Percentiles rank a stretch among this genome's conserved stretches.
phyloP scores from a whole-genome alignment of 1,140 invertebrate species.

The Camponotus pennsylvanicus region DNA sequence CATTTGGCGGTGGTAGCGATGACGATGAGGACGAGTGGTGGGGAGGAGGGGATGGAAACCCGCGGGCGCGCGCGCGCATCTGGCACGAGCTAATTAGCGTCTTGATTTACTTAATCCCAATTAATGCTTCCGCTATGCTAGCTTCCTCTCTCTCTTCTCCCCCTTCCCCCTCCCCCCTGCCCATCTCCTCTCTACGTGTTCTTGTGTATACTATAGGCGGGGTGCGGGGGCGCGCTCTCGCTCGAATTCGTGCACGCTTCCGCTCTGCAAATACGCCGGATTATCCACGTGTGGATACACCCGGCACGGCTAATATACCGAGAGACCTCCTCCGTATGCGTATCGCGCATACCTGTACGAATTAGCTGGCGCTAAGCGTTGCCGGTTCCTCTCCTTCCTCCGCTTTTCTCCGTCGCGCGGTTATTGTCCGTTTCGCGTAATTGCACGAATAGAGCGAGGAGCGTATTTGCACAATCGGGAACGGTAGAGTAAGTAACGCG shows the following conservation, averaged over 20 bases:
- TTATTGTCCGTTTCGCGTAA: conserved; percentile 27
- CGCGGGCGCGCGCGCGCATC: conserved; percentile 50
- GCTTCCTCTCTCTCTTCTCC: conserved; percentile 54
- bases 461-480: background rate
- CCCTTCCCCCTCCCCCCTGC: conserved; percentile 10
- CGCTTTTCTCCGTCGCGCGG: background rate
- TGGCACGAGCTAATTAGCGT: conserved; percentile 84
- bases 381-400: background rate
- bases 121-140: conserved; percentile 83
- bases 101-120: conserved; percentile 87
- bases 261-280: conserved; percentile 83
- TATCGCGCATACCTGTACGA: conserved; percentile 24
- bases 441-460: conserved; percentile 9
- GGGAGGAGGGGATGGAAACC: background rate
- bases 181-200: conserved; percentile 15
- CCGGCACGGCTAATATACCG: conserved; percentile 66
- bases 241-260: conserved; percentile 74
- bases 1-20: conserved; percentile 20
- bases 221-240: conserved; percentile 42
- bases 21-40: background rate
- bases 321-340: conserved; percentile 14
- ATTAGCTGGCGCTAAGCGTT: conserved; percentile 43
- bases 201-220: conserved; percentile 68
- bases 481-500: background rate
- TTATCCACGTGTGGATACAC: conserved; percentile 83